Percentiles rank a stretch among this genome's conserved stretches.
These are phyloP conservation scores for Chironex yamaguchii DNA, from an alignment of 30 jellyfish, hydroid and myxozoan genomes.

Conservation along the genomic window DNA sequence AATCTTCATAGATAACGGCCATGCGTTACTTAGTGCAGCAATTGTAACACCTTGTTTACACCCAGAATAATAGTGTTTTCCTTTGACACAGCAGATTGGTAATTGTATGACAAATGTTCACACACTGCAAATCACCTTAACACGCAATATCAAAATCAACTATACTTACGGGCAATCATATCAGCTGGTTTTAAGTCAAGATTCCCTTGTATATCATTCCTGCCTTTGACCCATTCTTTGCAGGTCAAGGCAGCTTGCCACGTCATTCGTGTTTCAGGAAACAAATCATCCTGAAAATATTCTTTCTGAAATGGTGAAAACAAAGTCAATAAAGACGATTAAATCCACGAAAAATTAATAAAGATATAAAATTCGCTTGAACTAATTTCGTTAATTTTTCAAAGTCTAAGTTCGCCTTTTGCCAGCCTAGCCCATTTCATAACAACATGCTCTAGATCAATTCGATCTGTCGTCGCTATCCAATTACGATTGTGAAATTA, in stretches of 20 bases:
- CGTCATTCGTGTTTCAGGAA: slow-evolving; percentile 85
- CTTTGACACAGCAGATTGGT: too few relatives aligned
- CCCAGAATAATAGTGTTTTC: neutral
- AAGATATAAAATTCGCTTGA: too few relatives aligned
- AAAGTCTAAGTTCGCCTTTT: too few relatives aligned
- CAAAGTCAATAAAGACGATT: neutral
- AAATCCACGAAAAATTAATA: neutral
- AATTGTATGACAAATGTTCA: neutral
- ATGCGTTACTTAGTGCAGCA: too few relatives aligned
- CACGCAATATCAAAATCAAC: too few relatives aligned
- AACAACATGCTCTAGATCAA: too few relatives aligned
- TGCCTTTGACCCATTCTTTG: slow-evolving; percentile 93
- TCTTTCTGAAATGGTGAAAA: slow-evolving; percentile 61
- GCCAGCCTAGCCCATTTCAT: too few relatives aligned
- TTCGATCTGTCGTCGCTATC: too few relatives aligned
- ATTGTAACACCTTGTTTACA: neutral
- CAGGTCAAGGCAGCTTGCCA: slow-evolving; percentile 97
- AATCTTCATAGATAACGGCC: too few relatives aligned
- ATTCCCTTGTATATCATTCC: slow-evolving; percentile 43
- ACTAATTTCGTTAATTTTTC: too few relatives aligned
- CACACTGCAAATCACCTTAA: neutral
- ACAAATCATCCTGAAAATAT: slow-evolving; percentile 95
- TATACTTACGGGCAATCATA: slow-evolving; percentile 81
- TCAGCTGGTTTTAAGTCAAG: slow-evolving; percentile 81
- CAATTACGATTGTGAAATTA: too few relatives aligned